phyloP scores from a whole-genome alignment of 1,140 invertebrate species.

The Eurosta solidaginis region DNA sequence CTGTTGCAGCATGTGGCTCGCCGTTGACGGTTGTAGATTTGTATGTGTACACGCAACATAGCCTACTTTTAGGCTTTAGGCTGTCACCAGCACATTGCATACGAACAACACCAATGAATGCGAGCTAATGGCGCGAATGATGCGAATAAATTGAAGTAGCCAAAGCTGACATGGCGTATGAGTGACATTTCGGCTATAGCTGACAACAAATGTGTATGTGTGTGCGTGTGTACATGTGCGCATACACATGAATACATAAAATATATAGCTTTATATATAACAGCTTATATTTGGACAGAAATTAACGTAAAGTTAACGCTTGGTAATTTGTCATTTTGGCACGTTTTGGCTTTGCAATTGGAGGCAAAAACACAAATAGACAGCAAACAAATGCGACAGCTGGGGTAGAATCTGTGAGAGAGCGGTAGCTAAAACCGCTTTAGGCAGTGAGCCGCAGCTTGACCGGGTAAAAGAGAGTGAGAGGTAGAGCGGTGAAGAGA shows the following conservation, averaged over 20 bases:
- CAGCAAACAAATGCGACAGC: background rate
- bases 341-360: constrained; percentile 36
- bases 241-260: too few relatives aligned
- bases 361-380: background rate
- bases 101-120: background rate
- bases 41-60: background rate
- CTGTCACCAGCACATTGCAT: background rate
- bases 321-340: constrained; percentile 60
- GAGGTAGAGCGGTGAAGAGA: background rate
- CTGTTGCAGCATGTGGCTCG: background rate
- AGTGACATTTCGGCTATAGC: background rate
- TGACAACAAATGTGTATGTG: background rate
- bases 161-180: background rate
- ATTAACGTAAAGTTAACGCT: constrained; percentile 56
- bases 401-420: background rate
- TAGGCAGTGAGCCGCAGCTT: background rate
- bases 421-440: background rate
- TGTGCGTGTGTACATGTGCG: background rate
- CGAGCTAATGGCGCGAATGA: background rate
- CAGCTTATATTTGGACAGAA: constrained; percentile 21
- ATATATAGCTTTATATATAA: too few relatives aligned
- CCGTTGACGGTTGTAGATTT: too few relatives aligned
- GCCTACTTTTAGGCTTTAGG: constrained; percentile 2
- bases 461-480: too few relatives aligned
- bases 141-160: background rate